Percentiles rank a stretch among this genome's conserved stretches.
phyloP scores from a whole-genome alignment of 2,797 vertebrate species.

The Spinus pinus region DNA sequence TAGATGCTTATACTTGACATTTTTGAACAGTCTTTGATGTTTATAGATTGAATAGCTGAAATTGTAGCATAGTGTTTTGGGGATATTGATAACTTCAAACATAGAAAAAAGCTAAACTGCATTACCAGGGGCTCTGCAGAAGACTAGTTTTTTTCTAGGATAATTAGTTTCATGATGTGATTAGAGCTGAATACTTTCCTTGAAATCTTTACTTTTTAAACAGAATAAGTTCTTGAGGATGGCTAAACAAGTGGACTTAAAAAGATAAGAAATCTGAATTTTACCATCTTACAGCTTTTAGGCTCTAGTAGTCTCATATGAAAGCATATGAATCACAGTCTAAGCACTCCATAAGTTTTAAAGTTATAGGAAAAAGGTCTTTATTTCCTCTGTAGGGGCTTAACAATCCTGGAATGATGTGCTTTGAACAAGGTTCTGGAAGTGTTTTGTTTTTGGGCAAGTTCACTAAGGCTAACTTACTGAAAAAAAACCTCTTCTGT shows the following conservation, averaged over 20 bases:
- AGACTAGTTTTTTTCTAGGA: not conserved
- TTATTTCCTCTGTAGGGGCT: not conserved
- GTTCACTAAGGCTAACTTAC: not conserved
- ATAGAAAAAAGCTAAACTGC: not conserved
- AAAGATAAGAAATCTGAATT: not conserved
- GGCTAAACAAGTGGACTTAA: not conserved
- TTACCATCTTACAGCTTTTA: not conserved
- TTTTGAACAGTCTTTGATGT: not conserved
- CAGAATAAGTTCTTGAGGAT: not conserved
- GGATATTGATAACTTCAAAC: not conserved
- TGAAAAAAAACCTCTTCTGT: not conserved
- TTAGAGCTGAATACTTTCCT: not conserved
- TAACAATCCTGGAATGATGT: not conserved
- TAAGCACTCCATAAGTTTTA: not conserved
- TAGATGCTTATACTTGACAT: not conserved
- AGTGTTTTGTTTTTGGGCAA: not conserved
- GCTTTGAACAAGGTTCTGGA: not conserved
- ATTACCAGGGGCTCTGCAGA: not conserved
- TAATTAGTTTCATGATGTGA: not conserved
- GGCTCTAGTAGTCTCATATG: not conserved
- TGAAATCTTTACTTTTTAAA: not conserved
- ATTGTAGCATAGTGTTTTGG: not conserved
- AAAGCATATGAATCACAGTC: not conserved
- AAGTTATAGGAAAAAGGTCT: not conserved
- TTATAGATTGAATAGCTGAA: not conserved